phyloP scores from a whole-genome alignment of 2,888 invertebrate species.

The Emesis russula region DNA sequence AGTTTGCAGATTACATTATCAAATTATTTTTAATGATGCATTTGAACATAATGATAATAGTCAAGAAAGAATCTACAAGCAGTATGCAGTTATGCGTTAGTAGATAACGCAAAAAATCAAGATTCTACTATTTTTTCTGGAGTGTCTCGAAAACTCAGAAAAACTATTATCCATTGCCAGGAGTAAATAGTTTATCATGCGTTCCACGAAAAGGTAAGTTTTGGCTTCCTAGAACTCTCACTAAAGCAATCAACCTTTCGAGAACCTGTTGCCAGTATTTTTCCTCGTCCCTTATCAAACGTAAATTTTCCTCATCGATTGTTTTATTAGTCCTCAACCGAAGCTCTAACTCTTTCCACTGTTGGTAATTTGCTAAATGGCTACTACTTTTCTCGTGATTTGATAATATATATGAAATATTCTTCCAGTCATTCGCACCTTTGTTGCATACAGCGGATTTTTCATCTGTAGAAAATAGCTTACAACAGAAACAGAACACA shows the following conservation, averaged over 20 bases:
- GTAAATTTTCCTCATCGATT: constrained; percentile 55
- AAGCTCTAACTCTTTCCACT: constrained; percentile 66
- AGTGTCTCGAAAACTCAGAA: too few species aligned
- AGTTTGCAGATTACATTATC: too few species aligned
- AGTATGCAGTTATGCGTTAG: too few species aligned
- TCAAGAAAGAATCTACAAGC: too few species aligned
- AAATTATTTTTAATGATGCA: too few species aligned
- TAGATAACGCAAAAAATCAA: too few species aligned
- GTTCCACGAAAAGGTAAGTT: constrained; percentile 56
- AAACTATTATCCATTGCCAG: too few species aligned
- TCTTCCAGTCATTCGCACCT: constrained; percentile 69
- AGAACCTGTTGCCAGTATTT: constrained; percentile 55
- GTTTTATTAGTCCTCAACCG: constrained; percentile 60
- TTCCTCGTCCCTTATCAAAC: constrained; percentile 40
- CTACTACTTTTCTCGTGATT: constrained; percentile 58
- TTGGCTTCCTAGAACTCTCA: constrained; percentile 41
- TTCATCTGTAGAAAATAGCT: constrained; percentile 60
- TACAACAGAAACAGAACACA: constrained; percentile 70
- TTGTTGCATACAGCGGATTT: constrained; percentile 44
- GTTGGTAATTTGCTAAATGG: constrained; percentile 53
- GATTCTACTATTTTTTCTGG: too few species aligned
- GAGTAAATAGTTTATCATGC: constrained; percentile 37
- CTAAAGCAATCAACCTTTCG: constrained; percentile 53
- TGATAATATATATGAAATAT: constrained; percentile 56
- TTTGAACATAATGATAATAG: too few species aligned